Evolutionary conservation across 2,888 invertebrate genomes (phyloP), one percentile per base, ranked within the genome.

Genomic region (Noctua janthe): DNA sequence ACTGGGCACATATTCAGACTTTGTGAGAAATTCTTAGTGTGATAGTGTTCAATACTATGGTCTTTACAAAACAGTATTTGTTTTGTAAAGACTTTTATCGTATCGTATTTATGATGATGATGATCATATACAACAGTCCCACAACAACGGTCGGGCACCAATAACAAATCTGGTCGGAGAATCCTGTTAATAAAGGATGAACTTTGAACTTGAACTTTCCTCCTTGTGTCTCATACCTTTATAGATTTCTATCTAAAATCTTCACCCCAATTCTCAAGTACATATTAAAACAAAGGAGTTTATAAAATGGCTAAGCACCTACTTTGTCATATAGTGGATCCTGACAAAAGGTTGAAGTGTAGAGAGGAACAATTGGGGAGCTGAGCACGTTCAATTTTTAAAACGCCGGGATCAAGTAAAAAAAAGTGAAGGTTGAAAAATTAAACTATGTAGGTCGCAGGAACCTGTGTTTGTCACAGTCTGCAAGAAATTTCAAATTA

Each of bases 341-440:
- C 67, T 77, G 56, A 83, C 83, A 83, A 83, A 81, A 81, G 69
- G 5, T 29, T 81, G 47, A 79, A 81, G 79, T 35, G 69, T 54
- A 0, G 6, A 69, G 51, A 35, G 78, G 13, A 76, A 76, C 64
- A 76, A 76, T 82, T 56, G 83, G 66, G 13, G 7, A 54, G 76
- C 10, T 54, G 62, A 69, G 79, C 47, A 62, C 51, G 23, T 78
- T 13, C 35, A 83, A 59, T 43, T 69, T 83, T 81, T 59, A 59
- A 84, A 78, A 84, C 15, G n/a, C 35, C 17, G 43, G 10, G 43
- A 8, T 10, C n/a, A 78, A 78, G 83, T 29, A 35, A 35, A 35
- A 35, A 29, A 35, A 35, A 35, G 35, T 35, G 35, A 35, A 35
- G 35, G 35, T 35, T 35, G 2, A 35, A 29, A 35, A 35, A 35